Percentiles rank a stretch among this genome's conserved stretches.
These are phyloP conservation scores for Polydrusus cervinus DNA, from an alignment of 2,888 invertebrate genomes.

Conservation along the genomic window DNA sequence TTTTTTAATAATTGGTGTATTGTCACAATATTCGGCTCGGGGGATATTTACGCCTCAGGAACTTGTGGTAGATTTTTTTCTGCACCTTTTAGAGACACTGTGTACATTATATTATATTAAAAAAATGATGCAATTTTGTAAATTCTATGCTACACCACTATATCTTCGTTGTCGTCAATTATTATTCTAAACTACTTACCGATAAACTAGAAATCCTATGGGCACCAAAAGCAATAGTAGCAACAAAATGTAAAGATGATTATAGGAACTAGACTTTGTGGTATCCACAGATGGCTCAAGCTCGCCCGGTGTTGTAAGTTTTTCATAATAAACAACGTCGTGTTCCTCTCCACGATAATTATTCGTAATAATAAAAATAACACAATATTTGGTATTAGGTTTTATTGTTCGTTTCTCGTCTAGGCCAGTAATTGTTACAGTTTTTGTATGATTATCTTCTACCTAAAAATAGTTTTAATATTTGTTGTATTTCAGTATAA, in stretches of 20 bases:
- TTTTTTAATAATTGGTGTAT: too few relatives aligned
- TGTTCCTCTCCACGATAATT: constrained; percentile 63
- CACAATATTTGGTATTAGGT: constrained; percentile 65
- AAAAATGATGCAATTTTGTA: too few relatives aligned
- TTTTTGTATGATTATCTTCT: constrained; percentile 57
- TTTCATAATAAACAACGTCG: constrained; percentile 65
- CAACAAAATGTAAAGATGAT: constrained; percentile 60
- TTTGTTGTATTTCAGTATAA: not conserved
- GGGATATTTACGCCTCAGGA: too few relatives aligned
- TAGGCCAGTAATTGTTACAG: constrained; percentile 60
- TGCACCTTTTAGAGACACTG: too few relatives aligned
- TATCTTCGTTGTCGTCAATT: too few relatives aligned
- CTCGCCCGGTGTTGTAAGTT: constrained; percentile 56
- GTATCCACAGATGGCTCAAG: constrained; percentile 24
- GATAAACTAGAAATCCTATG: constrained; percentile 59
- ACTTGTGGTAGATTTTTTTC: too few relatives aligned
- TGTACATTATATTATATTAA: too few relatives aligned
- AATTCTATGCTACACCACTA: too few relatives aligned
- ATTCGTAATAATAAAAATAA: constrained; percentile 66
- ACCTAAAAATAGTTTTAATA: constrained; percentile 52
- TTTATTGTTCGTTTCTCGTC: constrained; percentile 57
- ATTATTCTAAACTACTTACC: constrained; percentile 53
- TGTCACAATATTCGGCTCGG: too few relatives aligned
- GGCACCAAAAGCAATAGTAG: constrained; percentile 62
- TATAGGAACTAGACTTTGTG: constrained; percentile 47